Conservation (phyloP, 37 sponge, comb jelly and placozoan genomes). For the Tethya wilhelma region DNA sequence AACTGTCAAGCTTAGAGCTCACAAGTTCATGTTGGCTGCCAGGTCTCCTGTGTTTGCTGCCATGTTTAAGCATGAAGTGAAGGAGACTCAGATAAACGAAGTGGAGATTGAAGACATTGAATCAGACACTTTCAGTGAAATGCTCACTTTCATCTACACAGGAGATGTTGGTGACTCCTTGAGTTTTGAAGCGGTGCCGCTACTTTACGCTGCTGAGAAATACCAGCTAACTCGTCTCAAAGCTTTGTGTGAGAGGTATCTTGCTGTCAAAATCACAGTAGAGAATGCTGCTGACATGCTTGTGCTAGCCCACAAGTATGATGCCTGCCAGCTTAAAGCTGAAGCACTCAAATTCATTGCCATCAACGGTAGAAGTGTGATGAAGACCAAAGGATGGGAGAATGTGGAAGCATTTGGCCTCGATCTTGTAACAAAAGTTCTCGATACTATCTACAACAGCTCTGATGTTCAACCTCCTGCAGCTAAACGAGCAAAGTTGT, state of each 20-base stretch:
- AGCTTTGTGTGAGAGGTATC: too few relatives aligned
- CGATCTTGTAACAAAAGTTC: slow-evolving; percentile 65
- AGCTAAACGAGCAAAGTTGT: too few relatives aligned
- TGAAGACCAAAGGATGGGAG: slow-evolving; percentile 71
- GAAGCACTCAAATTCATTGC: slow-evolving; percentile 75
- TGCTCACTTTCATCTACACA: slow-evolving; percentile 91
- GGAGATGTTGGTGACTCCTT: too few relatives aligned
- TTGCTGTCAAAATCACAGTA: slow-evolving; percentile 73
- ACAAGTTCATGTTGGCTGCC: slow-evolving; percentile 69
- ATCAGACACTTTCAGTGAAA: slow-evolving; percentile 63
- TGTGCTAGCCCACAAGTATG: slow-evolving; percentile 82
- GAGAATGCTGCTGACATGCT: slow-evolving; percentile 81
- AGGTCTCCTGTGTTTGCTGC: slow-evolving; percentile 89
- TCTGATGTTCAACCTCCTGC: too few relatives aligned
- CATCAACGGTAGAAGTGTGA: slow-evolving; percentile 75
- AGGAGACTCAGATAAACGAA: slow-evolving; percentile 71
- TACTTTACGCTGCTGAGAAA: too few relatives aligned
- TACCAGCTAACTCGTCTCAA: too few relatives aligned
- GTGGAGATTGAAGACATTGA: slow-evolving; percentile 81
- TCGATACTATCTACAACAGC: neutral
- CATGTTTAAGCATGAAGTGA: slow-evolving; percentile 89
- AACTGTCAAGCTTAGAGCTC: slow-evolving; percentile 66
- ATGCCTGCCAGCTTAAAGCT: slow-evolving; percentile 70
- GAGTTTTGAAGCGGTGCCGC: too few relatives aligned
- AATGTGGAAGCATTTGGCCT: slow-evolving; percentile 41